Evolutionary conservation across 2,797 vertebrate genomes (phyloP).

Genomic region (Perodicticus potto): DNA sequence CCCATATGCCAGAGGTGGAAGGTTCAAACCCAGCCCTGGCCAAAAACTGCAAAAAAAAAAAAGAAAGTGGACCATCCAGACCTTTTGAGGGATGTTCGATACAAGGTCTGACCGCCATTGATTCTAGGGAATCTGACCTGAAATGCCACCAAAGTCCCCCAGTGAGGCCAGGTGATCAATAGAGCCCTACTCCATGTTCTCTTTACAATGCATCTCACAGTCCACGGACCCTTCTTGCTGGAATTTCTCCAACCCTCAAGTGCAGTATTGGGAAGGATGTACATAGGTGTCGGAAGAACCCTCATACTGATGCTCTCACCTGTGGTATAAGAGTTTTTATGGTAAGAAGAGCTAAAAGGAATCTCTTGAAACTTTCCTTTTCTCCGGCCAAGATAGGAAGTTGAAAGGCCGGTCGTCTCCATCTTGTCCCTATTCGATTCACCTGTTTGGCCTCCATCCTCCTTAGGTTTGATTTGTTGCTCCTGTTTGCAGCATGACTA

Average conservation of each 20-base stretch:
- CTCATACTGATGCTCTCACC: background rate
- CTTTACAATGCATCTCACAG: background rate
- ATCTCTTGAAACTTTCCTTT: background rate
- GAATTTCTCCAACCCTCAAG: background rate
- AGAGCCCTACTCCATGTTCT: background rate
- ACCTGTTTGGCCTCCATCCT: background rate
- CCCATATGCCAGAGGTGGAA: too few species aligned
- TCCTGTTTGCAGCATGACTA: background rate
- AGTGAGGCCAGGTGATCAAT: background rate
- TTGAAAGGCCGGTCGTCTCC: background rate
- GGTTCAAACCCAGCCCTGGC: too few species aligned
- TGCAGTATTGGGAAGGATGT: background rate
- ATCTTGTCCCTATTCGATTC: background rate
- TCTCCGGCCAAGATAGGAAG: background rate
- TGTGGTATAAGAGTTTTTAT: background rate
- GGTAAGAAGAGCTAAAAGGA: background rate
- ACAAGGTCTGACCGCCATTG: background rate
- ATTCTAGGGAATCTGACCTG: background rate
- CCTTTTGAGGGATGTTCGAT: background rate
- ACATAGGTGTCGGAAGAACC: background rate
- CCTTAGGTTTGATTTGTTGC: background rate
- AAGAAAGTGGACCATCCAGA: background rate
- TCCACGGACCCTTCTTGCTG: background rate
- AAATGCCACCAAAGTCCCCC: background rate
- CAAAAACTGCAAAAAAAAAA: too few species aligned